Evolutionary conservation across 2,797 vertebrate genomes (phyloP).

Genomic region (Aplochiton taeniatus): DNA sequence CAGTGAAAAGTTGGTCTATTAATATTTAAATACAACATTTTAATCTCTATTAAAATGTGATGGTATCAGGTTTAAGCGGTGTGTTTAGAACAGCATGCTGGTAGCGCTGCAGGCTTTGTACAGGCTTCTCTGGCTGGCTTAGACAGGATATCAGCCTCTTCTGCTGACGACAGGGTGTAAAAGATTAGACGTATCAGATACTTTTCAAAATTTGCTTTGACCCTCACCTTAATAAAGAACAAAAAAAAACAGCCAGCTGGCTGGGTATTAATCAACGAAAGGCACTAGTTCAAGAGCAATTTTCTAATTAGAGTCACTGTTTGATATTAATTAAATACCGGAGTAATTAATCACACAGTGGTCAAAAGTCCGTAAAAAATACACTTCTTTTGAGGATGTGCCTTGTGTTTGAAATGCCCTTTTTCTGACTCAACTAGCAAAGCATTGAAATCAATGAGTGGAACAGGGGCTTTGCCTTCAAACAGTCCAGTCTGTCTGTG

Average conservation of each 20-base stretch:
- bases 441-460: neutral
- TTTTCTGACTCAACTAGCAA: constrained; percentile 8
- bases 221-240: constrained; percentile 36
- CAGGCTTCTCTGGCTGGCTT: too few relatives aligned
- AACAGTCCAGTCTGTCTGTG: too few relatives aligned
- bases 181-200: constrained; percentile 31
- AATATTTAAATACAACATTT: too few relatives aligned
- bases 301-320: constrained; percentile 21
- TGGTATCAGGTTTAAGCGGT: too few relatives aligned
- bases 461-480: too few relatives aligned
- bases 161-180: too few relatives aligned
- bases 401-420: constrained; percentile 5
- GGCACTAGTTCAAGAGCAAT: constrained; percentile 33
- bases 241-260: constrained; percentile 27
- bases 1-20: too few relatives aligned
- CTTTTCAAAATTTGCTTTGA: constrained; percentile 46
- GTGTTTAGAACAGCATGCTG: too few relatives aligned
- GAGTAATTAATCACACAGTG: constrained; percentile 26
- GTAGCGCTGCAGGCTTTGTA: too few relatives aligned
- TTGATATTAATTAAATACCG: constrained; percentile 34
- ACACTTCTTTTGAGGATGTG: neutral
- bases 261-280: constrained; percentile 27
- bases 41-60: too few relatives aligned
- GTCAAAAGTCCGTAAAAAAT: constrained; percentile 13
- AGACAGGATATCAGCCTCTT: too few relatives aligned